Conservation (phyloP, 2,888 invertebrate species). For the Drosophila testacea region DNA sequence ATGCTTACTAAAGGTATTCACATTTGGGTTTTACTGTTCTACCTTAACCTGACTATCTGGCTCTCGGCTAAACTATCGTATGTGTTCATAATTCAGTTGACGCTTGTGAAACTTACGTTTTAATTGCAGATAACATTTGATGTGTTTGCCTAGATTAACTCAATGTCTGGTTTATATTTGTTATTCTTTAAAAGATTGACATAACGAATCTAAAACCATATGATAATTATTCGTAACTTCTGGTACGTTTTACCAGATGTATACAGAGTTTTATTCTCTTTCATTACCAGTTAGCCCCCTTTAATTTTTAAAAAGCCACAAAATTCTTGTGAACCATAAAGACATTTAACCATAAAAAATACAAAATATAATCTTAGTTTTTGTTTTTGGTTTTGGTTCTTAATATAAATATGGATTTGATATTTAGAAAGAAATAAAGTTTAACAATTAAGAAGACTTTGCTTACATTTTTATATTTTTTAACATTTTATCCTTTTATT, state of each 20-base stretch:
- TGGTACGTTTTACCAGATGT: background rate
- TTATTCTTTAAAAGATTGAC: conserved; percentile 5
- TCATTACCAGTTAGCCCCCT: no score
- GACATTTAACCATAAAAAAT: no score
- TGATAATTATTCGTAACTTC: conserved; percentile 11
- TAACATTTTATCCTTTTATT: no score
- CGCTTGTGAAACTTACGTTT: conserved; percentile 7
- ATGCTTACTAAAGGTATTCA: background rate
- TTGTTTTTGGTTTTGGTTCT: no score
- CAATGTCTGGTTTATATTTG: background rate
- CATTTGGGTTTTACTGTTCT: background rate
- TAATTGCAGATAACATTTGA: conserved; percentile 7
- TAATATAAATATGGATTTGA: no score
- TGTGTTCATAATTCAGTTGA: conserved; percentile 1
- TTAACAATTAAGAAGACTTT: no score
- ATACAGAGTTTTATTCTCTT: background rate
- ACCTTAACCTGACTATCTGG: conserved; percentile 11
- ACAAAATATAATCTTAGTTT: no score
- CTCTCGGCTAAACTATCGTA: background rate
- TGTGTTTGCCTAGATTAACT: conserved; percentile 18
- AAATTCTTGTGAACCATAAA: no score
- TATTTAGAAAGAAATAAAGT: no score
- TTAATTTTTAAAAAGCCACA: no score
- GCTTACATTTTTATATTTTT: no score
- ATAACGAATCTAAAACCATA: conserved; percentile 7